These are phyloP conservation scores for Drosophila rufa DNA, from an alignment of 1,140 invertebrate genomes.

Conservation along the genomic window DNA sequence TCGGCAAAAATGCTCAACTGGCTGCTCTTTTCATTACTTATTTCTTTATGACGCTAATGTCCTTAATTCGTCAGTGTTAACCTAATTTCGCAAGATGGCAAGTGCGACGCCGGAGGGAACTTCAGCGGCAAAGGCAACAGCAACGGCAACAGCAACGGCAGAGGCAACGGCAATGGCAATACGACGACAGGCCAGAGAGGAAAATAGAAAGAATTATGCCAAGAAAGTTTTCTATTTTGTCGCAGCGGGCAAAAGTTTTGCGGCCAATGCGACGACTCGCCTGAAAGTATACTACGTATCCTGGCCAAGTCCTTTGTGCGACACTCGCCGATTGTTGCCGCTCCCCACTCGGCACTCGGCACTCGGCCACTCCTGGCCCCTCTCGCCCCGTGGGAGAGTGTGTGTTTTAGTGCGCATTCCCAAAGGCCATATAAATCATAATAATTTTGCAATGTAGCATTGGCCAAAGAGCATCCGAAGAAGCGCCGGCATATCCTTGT, in stretches of 20 bases:
- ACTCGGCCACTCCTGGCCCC: background rate
- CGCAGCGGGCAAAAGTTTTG: conserved; percentile 81
- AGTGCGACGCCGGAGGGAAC: conserved; percentile 50
- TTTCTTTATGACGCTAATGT: conserved; percentile 84
- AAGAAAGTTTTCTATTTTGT: conserved; percentile 83
- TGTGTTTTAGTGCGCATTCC: conserved; percentile 76
- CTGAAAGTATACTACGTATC: conserved; percentile 53
- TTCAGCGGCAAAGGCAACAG: conserved; percentile 31
- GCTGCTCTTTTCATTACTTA: conserved; percentile 78
- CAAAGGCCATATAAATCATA: conserved; percentile 83
- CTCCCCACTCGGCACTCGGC: conserved; percentile 6
- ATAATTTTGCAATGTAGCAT: conserved; percentile 83
- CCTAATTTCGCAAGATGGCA: conserved; percentile 72
- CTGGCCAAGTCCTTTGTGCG: conserved; percentile 74
- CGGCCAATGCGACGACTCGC: conserved; percentile 74
- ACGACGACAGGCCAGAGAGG: conserved; percentile 61
- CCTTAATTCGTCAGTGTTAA: conserved; percentile 83
- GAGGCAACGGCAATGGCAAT: conserved; percentile 43
- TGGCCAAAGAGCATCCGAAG: conserved; percentile 72
- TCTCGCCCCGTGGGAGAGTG: conserved; percentile 34
- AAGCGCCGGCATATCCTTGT: conserved; percentile 73
- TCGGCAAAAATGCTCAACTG: conserved; percentile 69
- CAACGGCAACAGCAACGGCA: conserved; percentile 3
- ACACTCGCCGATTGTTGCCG: conserved; percentile 47
- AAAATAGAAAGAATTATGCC: conserved; percentile 83